Evolutionary conservation across 2,888 invertebrate genomes (phyloP), one percentile per base, ranked within the genome.

Genomic region (Phania funesta): DNA sequence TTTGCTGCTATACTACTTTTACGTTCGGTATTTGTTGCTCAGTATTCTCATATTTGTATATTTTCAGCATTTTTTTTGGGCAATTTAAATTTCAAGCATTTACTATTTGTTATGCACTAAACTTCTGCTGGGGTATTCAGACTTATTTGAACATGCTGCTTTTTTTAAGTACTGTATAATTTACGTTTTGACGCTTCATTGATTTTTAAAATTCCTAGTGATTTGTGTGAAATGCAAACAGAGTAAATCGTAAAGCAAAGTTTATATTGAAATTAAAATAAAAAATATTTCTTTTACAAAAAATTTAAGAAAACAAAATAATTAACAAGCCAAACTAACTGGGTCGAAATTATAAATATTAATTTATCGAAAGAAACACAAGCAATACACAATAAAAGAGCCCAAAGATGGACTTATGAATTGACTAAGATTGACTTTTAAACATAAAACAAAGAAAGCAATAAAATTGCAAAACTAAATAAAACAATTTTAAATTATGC

Each of bases 321-420:
- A 16, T 65, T 58, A 65, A 24, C 24, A 46, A 41, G 16, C 5
- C n/a, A 26, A 54, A 71, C 18, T 52, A 74, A 74, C 78, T 78
- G 78, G 82, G 82, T 82, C 68, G 74, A 70, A 74, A 68, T 56
- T 74, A 56, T 74, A 58, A 65, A 62, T 80, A 65, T 73, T 62
- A 46, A 67, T 60, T 41, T 41, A 24, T 16, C 11, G 11, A 58
- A 60, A 41, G 16, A 48, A 58, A 50, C 16, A 29, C 7, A 24
- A 48, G 38, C 24, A 48, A 46, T 26, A 58, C 0, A 60, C 18
- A 46, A 18, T 20, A 46, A 62, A 32, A 18, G 54, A 46, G 41
- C 5, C 22, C 11, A 35, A 8, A 22, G 44, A 70, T 35, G 44
- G 32, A 46, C 16, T 62, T 9, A 32, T 11, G 20, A 56, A 62